phyloP scores from a whole-genome alignment of 2,888 invertebrate genomes.

The Galerucella nymphaeae region DNA sequence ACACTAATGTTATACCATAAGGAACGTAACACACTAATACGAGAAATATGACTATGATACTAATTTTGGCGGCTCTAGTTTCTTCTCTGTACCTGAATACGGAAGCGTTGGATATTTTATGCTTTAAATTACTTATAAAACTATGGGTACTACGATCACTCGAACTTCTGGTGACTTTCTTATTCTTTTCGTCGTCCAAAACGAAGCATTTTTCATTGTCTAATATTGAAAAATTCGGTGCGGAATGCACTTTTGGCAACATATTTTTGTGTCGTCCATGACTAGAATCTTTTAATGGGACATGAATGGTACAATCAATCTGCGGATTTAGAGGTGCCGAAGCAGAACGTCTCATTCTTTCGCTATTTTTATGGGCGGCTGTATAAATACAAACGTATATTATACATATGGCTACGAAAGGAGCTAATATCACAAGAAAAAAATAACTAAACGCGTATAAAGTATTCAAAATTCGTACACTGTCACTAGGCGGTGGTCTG shows the following conservation, averaged over 20 bases:
- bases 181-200: conserved; percentile 48
- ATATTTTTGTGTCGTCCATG: conserved; percentile 44
- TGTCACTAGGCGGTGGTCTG: conserved; percentile 41
- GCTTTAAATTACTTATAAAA: conserved; percentile 79
- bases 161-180: conserved; percentile 68
- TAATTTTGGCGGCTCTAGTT: conserved; percentile 88
- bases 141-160: conserved; percentile 70
- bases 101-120: conserved; percentile 86
- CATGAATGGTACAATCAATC: conserved; percentile 65
- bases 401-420: conserved; percentile 74
- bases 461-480: conserved; percentile 61
- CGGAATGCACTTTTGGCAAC: conserved; percentile 60
- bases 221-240: conserved; percentile 58
- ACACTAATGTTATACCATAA: conserved; percentile 60
- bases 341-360: conserved; percentile 67
- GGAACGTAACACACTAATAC: conserved; percentile 69
- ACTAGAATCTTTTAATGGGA: conserved; percentile 61
- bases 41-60: conserved; percentile 81
- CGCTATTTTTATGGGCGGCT: conserved; percentile 80
- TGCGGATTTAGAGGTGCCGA: conserved; percentile 68
- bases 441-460: conserved; percentile 66
- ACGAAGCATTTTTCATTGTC: conserved; percentile 43
- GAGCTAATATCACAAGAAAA: conserved; percentile 66
- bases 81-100: conserved; percentile 88
- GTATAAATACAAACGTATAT: conserved; percentile 81